Percentiles rank a stretch among this genome's conserved stretches.
Evolutionary conservation across 2,888 invertebrate genomes (phyloP).

Genomic region (Atethmia centrago): DNA sequence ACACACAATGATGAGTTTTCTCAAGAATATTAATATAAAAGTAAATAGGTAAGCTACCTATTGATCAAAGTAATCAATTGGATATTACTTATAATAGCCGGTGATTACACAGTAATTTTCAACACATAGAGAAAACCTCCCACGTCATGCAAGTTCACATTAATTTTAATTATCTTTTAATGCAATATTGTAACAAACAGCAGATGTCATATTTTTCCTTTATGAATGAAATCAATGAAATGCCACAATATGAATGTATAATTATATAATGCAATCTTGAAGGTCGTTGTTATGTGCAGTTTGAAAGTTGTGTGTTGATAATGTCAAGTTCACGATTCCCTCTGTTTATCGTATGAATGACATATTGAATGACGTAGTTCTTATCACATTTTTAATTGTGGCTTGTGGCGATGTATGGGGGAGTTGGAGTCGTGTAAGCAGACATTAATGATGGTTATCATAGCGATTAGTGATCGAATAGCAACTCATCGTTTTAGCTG

Average conservation of each 20-base stretch:
- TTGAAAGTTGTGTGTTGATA: slow-evolving; percentile 43
- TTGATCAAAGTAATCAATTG: slow-evolving; percentile 38
- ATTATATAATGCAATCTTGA: slow-evolving; percentile 28
- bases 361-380: too few relatives aligned
- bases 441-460: background rate
- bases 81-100: slow-evolving; percentile 25
- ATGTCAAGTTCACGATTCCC: slow-evolving; percentile 2
- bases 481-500: background rate
- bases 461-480: background rate
- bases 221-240: slow-evolving; percentile 47
- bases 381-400: background rate
- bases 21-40: slow-evolving; percentile 4
- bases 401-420: background rate
- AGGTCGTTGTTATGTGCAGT: slow-evolving; percentile 14
- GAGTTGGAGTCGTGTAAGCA: background rate
- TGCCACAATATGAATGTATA: slow-evolving; percentile 45
- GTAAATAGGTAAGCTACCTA: slow-evolving; percentile 9
- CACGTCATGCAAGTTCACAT: slow-evolving; percentile 10
- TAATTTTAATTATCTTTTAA: slow-evolving; percentile 27
- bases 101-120: slow-evolving; percentile 30
- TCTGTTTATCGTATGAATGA: background rate
- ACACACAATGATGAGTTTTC: slow-evolving; percentile 2
- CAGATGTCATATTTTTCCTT: slow-evolving; percentile 28
- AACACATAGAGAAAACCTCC: slow-evolving; percentile 39
- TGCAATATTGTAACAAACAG: slow-evolving; percentile 29